phyloP scores from a whole-genome alignment of 2,888 invertebrate genomes.

The Trichopria drosophilae region DNA sequence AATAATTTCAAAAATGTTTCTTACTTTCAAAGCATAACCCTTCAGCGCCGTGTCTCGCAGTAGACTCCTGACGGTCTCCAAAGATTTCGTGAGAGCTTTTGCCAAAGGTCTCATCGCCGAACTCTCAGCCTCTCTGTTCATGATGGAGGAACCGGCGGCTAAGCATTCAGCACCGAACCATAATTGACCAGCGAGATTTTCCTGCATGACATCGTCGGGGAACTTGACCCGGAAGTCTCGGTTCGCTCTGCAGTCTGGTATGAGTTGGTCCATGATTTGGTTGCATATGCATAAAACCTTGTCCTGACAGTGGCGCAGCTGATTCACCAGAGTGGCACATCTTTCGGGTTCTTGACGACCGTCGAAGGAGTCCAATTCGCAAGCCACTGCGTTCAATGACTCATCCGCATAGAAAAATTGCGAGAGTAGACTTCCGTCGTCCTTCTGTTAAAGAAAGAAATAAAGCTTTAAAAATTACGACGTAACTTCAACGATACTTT shows the following conservation, averaged over 20 bases:
- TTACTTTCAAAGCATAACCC: too few species aligned
- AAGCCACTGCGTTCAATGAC: slow-evolving; percentile 90
- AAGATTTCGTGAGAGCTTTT: slow-evolving; percentile 91
- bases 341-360: slow-evolving; percentile 98
- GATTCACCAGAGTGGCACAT: slow-evolving; percentile 93
- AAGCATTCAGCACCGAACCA: slow-evolving; percentile 99
- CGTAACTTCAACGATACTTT: too few species aligned
- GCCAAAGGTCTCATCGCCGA: slow-evolving; percentile 95
- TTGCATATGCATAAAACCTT: slow-evolving; percentile 90
- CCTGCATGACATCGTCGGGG: slow-evolving; percentile 97
- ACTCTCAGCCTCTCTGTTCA: slow-evolving; percentile 95
- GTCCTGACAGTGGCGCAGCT: slow-evolving; percentile 90
- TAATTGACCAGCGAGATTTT: slow-evolving; percentile 95
- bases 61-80: slow-evolving; percentile 89
- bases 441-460: slow-evolving; percentile 82
- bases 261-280: slow-evolving; percentile 91
- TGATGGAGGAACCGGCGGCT: slow-evolving; percentile 96
- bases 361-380: slow-evolving; percentile 97
- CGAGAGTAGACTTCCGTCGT: slow-evolving; percentile 89
- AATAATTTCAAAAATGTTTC: slow-evolving; percentile 7
- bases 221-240: slow-evolving; percentile 97
- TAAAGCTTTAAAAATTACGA: too few species aligned
- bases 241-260: slow-evolving; percentile 82
- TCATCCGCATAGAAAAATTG: slow-evolving; percentile 99
- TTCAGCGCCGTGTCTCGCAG: slow-evolving; percentile 75